These are phyloP conservation scores for Echinops telfairi DNA, from an alignment of 2,113 vertebrate species.

Conservation along the genomic window DNA sequence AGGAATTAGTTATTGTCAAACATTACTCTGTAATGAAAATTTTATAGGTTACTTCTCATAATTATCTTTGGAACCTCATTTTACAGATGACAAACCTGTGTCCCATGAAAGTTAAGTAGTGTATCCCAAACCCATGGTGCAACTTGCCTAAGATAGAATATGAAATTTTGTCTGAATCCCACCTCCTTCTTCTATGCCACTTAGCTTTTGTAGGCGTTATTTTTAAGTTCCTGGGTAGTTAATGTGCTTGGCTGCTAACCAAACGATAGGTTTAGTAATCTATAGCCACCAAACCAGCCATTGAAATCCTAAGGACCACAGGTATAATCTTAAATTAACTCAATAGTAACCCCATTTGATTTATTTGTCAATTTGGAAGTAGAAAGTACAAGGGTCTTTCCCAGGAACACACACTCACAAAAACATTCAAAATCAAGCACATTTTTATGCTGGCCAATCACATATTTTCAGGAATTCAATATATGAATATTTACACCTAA, in stretches of 20 bases:
- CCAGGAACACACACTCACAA: neutral
- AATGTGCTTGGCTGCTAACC: neutral
- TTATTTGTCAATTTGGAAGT: neutral
- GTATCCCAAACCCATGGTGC: rapidly evolving
- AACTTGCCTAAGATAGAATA: rapidly evolving
- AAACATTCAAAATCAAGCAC: neutral
- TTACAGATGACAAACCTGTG: neutral
- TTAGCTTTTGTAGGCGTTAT: neutral
- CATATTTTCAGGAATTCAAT: neutral
- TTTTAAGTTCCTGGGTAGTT: neutral
- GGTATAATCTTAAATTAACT: neutral
- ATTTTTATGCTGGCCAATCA: neutral
- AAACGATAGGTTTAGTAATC: neutral
- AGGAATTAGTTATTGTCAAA: neutral
- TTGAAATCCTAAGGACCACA: neutral
- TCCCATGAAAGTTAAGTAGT: rapidly evolving
- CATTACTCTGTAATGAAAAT: rapidly evolving
- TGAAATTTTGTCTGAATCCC: rapidly evolving
- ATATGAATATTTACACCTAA: rapidly evolving
- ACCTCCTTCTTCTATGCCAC: rapidly evolving
- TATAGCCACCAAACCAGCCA: neutral
- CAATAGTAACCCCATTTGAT: neutral
- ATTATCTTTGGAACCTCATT: neutral
- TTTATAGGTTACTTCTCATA: neutral
- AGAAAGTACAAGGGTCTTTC: neutral